Evolutionary conservation across 2,888 invertebrate genomes (phyloP), one percentile per base, ranked within the genome.

Genomic region (Diarsia mendica): DNA sequence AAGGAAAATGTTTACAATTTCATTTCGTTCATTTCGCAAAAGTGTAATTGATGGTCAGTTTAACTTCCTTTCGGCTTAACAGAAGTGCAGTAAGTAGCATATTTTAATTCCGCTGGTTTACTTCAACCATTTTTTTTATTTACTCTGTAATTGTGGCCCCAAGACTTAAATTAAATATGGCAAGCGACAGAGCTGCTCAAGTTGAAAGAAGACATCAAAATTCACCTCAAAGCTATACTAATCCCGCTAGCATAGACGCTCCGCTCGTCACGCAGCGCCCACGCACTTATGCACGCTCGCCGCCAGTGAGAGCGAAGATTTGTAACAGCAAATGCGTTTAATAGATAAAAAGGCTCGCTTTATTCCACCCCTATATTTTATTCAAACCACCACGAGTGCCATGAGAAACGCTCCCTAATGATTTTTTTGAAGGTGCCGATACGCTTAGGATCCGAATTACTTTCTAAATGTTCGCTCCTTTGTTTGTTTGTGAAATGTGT

Each of bases 261-360:
- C 49, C 53, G 75, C 72, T 81, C 28, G 13, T 5, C 78, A 87
- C 85, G 20, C 13, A 67, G 70, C 67, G 13, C 71, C 8, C 75
- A 81, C 82, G 79, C 83, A 88, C 84, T 88, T 88, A 89, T 90
- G 87, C 87, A 89, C 84, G 88, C 85, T 76, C 87, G 82, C 89
- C 87, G 84, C 67, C 85, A 75, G 74, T 85, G 85, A 90, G 89
- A 91, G 91, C 89, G 85, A 91, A 94, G 92, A 93, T 94, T 94
- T 94, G 93, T 94, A 91, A 92, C 92, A 92, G 91, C 90, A 94
- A 95, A 94, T 95, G 93, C 93, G 93, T 95, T 95, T 95, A 95
- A 94, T 93, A 95, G 93, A 94, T 95, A 95, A 95, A 95, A 95
- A 94, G 93, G 92, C 92, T 89, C 92, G 85, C 89, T 93, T 94